Evolutionary conservation across 2,888 invertebrate genomes (phyloP).

Genomic region (Lutraria lutraria): DNA sequence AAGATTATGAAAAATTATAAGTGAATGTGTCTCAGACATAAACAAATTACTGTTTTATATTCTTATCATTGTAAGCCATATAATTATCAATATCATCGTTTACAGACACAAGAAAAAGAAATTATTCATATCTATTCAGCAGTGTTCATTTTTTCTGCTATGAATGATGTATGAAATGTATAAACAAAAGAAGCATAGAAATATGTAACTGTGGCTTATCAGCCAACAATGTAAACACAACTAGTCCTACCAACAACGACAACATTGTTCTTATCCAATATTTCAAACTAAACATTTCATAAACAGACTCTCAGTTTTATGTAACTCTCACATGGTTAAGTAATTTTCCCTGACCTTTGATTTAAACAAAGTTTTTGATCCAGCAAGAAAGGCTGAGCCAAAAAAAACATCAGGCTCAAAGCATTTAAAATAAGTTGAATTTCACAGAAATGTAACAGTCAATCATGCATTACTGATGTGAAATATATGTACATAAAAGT

Average conservation of each 20-base stretch:
- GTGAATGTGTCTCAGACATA: not conserved
- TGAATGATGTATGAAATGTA: not conserved
- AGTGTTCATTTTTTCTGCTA: not conserved
- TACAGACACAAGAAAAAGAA: not conserved
- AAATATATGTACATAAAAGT: no score
- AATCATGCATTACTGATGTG: no score
- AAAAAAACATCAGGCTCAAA: not conserved
- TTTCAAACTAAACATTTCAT: not conserved
- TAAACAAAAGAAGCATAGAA: conserved; percentile 15
- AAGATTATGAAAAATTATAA: not conserved
- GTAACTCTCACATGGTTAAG: not conserved
- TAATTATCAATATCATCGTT: not conserved
- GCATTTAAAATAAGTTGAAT: not conserved
- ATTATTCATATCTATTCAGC: not conserved
- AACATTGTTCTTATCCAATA: not conserved
- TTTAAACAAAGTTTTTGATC: not conserved
- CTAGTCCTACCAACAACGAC: not conserved
- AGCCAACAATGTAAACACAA: not conserved
- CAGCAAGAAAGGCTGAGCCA: not conserved
- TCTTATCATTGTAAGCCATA: conserved; percentile 3
- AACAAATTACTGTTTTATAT: conserved; percentile 1
- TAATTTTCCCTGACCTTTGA: not conserved
- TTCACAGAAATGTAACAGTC: no score
- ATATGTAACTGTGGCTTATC: not conserved
- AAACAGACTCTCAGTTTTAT: not conserved